These are phyloP conservation scores for Bucorvus abyssinicus DNA, from an alignment of 2,797 vertebrate genomes.

Conservation along the genomic window DNA sequence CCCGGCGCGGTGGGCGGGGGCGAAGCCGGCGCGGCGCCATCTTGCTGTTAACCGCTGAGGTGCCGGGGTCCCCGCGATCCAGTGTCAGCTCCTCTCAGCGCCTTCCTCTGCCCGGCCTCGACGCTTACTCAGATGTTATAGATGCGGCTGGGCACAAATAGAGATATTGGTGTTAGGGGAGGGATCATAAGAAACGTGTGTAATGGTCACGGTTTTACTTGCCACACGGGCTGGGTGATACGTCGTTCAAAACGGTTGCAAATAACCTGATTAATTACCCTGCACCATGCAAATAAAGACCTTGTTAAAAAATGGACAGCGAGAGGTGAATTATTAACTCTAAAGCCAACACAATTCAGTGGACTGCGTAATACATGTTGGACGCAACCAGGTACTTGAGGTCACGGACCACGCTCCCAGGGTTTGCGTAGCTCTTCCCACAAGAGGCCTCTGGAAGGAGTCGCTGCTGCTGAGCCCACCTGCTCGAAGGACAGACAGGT, in stretches of 20 bases:
- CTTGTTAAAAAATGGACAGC: background rate
- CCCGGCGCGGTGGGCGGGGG: background rate
- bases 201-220: rapidly evolving
- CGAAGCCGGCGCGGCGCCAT: background rate
- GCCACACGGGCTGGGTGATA: rapidly evolving
- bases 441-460: too few species aligned
- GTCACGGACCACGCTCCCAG: rapidly evolving
- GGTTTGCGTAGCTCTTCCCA: rapidly evolving
- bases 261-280: background rate
- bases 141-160: rapidly evolving
- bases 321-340: conserved; percentile 42
- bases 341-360: background rate
- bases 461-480: rapidly evolving
- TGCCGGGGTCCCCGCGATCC: rapidly evolving
- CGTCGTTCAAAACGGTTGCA: background rate
- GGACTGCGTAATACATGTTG: rapidly evolving
- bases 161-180: rapidly evolving
- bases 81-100: rapidly evolving
- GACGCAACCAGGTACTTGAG: rapidly evolving
- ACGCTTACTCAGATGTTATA: rapidly evolving
- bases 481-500: rapidly evolving
- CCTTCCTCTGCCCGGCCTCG: rapidly evolving
- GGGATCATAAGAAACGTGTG: rapidly evolving
- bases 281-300: background rate
- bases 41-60: background rate